Percentiles rank a stretch among this genome's conserved stretches.
These are phyloP conservation scores for Xanthorhoe spadicearia DNA, from an alignment of 2,888 invertebrate species.

Conservation along the genomic window DNA sequence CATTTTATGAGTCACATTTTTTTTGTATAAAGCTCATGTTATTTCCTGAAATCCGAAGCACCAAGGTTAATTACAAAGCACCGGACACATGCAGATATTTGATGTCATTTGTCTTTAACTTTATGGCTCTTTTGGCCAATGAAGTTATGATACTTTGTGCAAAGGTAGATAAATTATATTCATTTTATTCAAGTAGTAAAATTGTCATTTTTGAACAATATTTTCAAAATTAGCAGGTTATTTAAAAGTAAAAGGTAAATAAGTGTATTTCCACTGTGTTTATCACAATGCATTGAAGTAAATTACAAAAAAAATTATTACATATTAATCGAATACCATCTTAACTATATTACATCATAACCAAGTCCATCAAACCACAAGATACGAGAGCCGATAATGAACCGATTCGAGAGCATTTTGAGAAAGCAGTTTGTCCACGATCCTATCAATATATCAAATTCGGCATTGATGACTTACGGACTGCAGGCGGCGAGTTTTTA, in stretches of 20 bases:
- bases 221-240: too few relatives aligned
- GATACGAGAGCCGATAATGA: conserved; percentile 19
- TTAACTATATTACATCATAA: conserved; percentile 1
- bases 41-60: conserved; percentile 21
- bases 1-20: conserved; percentile 5
- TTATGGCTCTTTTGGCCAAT: conserved; percentile 17
- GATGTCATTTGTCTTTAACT: conserved; percentile 27
- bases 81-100: conserved; percentile 21
- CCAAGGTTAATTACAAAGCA: conserved; percentile 17
- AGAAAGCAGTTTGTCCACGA: conserved; percentile 37
- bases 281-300: too few relatives aligned
- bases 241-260: too few relatives aligned
- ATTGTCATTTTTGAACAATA: neutral
- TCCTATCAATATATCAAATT: conserved; percentile 40
- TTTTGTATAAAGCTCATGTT: conserved; percentile 2
- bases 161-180: neutral
- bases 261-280: too few relatives aligned
- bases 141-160: conserved; percentile 6
- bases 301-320: neutral
- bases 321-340: neutral
- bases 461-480: conserved; percentile 60
- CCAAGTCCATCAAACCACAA: conserved; percentile 16
- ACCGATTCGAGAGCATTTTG: conserved; percentile 8
- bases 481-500: conserved; percentile 62
- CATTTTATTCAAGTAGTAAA: neutral